Evolutionary conservation across 2,888 invertebrate species (phyloP), one percentile per base, ranked within the genome.

Genomic region (Cylloceria caligata): DNA sequence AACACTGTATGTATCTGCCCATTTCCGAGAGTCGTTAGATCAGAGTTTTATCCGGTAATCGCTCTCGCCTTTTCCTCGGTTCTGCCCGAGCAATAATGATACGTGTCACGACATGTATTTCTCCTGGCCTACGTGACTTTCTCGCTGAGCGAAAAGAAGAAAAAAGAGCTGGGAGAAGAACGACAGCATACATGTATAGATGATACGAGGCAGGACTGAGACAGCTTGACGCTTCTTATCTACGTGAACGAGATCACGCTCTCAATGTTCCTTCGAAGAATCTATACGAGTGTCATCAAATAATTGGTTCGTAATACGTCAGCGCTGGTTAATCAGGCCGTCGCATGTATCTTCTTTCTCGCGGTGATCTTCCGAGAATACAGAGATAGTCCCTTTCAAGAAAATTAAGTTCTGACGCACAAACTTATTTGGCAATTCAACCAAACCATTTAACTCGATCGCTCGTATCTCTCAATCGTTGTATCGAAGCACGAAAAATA

Each of bases 231-330:
- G 49, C 52, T 52, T 39, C 36, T 36, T 0, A n/a, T 60, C 16
- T 9, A n/a, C 39, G 65, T 36, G 60, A 60, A 73, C 57, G 42
- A 49, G 36, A 57, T 55, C 55, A 21, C 55, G 34, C 47, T 55
- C 16, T 52, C 69, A 49, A 47, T 30, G 27, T n/a, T 27, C 64
- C 72, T 47, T 71, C 36, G 68, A 52, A 42, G 62, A 74, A 80
- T 11, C 49, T 42, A 36, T 27, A 39, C 52, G 19, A 27, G 27
- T 16, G 5, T 39, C 16, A 24, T 42, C 7, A 27, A 52, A 7
- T n/a, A 39, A 69, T 55, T 39, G 16, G n/a, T 69, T 2, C 30
- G 27, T 39, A 55, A 55, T 39, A 69, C 36, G 52, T 55, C 52
- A 55, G 39, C n/a, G n/a, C 24, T 27, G 30, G 13, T 57, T 57